Percentiles rank a stretch among this genome's conserved stretches.
Conservation (phyloP, 92 coral and sea anemone genomes). For the Chrysogorgia sp. region DNA sequence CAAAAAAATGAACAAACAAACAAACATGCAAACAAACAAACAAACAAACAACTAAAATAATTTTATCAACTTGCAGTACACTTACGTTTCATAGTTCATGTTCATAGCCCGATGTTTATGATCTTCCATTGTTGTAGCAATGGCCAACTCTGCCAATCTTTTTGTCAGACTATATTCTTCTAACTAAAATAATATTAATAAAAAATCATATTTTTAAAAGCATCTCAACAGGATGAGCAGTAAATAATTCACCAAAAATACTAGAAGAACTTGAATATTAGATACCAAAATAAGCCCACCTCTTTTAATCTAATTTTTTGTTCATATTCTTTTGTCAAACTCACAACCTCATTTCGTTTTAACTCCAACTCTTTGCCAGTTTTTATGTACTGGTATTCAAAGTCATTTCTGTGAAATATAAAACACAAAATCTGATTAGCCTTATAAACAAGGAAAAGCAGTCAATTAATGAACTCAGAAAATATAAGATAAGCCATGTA, state of each 20-base stretch:
- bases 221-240: not conserved
- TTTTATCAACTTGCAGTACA: not conserved
- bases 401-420: conserved; percentile 56
- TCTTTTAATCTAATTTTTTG: conserved; percentile 77
- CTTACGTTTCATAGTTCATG: conserved; percentile 73
- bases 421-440: no score
- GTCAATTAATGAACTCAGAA: no score
- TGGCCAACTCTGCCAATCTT: conserved; percentile 83
- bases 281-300: conserved; percentile 50
- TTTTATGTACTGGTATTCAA: conserved; percentile 79
- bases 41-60: no score
- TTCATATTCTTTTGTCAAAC: conserved; percentile 87
- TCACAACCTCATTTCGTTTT: conserved; percentile 79
- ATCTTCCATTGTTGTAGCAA: conserved; percentile 85
- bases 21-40: no score
- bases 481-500: not conserved
- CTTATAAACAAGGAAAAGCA: no score
- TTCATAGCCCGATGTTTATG: conserved; percentile 76
- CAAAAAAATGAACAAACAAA: no score
- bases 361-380: conserved; percentile 79
- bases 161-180: conserved; percentile 83
- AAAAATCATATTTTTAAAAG: not conserved
- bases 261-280: not conserved
- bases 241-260: not conserved
- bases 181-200: conserved; percentile 52